Conservation (phyloP, 2,888 invertebrate genomes). For the Drosophila phalerata region DNA sequence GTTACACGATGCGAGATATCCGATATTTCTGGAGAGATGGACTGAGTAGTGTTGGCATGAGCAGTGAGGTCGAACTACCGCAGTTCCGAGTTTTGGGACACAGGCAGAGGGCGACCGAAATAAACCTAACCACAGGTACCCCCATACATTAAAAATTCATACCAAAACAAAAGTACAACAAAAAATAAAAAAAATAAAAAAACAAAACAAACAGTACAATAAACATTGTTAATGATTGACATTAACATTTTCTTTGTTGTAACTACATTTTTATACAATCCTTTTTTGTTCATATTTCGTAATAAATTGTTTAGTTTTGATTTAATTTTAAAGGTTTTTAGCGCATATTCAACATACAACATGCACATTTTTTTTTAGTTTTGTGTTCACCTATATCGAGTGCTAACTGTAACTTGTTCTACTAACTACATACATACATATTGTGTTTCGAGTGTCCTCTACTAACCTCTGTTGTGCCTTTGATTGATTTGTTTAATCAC, state of each 20-base stretch:
- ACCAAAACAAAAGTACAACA: constrained; percentile 53
- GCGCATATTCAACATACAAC: constrained; percentile 65
- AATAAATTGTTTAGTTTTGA: constrained; percentile 54
- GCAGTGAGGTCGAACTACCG: constrained; percentile 97
- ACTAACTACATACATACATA: constrained; percentile 64
- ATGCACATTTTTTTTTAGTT: constrained; percentile 72
- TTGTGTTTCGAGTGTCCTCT: constrained; percentile 77
- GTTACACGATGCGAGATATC: constrained; percentile 99
- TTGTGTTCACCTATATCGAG: constrained; percentile 70
- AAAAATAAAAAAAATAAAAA: constrained; percentile 37
- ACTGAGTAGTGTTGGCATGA: constrained; percentile 96
- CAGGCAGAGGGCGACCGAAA: constrained; percentile 97
- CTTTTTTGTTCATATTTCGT: constrained; percentile 54
- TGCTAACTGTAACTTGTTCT: constrained; percentile 77
- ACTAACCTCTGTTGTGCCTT: constrained; percentile 75
- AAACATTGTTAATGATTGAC: constrained; percentile 57
- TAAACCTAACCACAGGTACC: constrained; percentile 98
- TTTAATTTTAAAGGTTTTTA: constrained; percentile 57
- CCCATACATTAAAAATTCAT: constrained; percentile 83
- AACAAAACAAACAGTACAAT: constrained; percentile 4
- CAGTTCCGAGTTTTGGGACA: constrained; percentile 99
- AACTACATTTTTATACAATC: constrained; percentile 58
- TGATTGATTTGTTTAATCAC: constrained; percentile 45
- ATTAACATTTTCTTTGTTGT: constrained; percentile 70
- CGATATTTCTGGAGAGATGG: constrained; percentile 98